phyloP scores from a whole-genome alignment of 2,888 invertebrate genomes.

The Athalia cordata region DNA sequence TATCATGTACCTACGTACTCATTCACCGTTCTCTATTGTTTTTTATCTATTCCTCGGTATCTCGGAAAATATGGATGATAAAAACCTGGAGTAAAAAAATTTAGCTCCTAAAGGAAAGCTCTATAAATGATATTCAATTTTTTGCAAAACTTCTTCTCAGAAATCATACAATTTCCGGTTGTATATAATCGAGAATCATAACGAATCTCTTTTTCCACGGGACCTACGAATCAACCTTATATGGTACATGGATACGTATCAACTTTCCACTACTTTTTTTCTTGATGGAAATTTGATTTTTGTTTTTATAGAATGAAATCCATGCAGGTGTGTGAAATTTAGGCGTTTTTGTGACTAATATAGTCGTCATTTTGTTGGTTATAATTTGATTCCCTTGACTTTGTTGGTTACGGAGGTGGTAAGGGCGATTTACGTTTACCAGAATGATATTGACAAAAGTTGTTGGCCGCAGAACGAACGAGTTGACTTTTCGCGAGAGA shows the following conservation, averaged over 20 bases:
- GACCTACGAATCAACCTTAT: not conserved
- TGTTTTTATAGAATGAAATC: too few relatives aligned
- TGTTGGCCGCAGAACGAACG: constrained; percentile 1
- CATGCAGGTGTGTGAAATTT: too few relatives aligned
- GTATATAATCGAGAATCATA: not conserved
- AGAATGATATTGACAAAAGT: not conserved
- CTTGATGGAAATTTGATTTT: too few relatives aligned
- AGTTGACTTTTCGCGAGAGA: not conserved
- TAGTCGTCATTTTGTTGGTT: too few relatives aligned
- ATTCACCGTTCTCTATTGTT: not conserved
- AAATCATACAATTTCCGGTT: constrained; percentile 9
- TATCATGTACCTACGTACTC: not conserved
- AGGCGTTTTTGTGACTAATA: too few relatives aligned
- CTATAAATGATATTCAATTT: not conserved
- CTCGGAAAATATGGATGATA: not conserved
- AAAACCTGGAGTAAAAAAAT: too few relatives aligned
- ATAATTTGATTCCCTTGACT: too few relatives aligned
- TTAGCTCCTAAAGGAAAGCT: not conserved
- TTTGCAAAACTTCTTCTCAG: not conserved
- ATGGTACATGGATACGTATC: not conserved
- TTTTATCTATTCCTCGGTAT: not conserved
- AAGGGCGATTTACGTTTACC: too few relatives aligned
- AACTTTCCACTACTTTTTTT: not conserved
- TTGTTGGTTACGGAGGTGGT: too few relatives aligned
- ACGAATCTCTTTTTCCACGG: not conserved